Percentiles rank a stretch among this genome's conserved stretches.
phyloP scores from a whole-genome alignment of 2,113 vertebrate species.

The Actinemys pallida region DNA sequence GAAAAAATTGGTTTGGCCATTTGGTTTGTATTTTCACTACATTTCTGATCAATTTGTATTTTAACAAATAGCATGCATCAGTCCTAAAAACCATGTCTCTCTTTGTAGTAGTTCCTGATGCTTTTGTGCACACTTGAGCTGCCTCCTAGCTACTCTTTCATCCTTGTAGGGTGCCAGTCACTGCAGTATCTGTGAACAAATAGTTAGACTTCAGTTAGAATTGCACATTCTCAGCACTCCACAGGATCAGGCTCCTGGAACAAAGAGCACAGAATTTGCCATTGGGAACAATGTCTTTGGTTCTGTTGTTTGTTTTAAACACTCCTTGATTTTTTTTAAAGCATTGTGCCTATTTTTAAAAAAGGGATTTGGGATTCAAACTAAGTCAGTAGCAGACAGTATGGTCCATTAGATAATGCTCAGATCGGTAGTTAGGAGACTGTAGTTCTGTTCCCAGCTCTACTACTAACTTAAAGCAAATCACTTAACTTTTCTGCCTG shows the following conservation, averaged over 20 bases:
- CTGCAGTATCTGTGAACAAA: background rate
- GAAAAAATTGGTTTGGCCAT: background rate
- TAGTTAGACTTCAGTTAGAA: background rate
- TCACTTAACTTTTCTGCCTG: background rate
- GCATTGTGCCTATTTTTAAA: background rate
- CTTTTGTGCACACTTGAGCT: background rate
- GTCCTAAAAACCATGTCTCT: background rate
- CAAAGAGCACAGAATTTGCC: background rate
- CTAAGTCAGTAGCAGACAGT: background rate
- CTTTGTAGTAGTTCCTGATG: background rate
- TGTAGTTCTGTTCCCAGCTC: background rate
- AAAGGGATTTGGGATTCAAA: background rate
- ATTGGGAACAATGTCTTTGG: background rate
- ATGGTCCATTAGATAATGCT: background rate
- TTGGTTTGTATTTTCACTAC: background rate
- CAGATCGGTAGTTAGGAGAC: background rate
- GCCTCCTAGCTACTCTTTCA: background rate
- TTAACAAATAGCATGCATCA: background rate
- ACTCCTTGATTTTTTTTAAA: background rate
- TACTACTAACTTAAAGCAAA: background rate
- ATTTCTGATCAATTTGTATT: background rate
- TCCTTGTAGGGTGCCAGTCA: background rate
- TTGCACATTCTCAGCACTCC: background rate
- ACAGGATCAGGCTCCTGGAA: background rate
- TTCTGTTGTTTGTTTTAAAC: slow-evolving; percentile 9